These are phyloP conservation scores for Agrypnus murinus DNA, from an alignment of 2,888 invertebrate species.

Conservation along the genomic window DNA sequence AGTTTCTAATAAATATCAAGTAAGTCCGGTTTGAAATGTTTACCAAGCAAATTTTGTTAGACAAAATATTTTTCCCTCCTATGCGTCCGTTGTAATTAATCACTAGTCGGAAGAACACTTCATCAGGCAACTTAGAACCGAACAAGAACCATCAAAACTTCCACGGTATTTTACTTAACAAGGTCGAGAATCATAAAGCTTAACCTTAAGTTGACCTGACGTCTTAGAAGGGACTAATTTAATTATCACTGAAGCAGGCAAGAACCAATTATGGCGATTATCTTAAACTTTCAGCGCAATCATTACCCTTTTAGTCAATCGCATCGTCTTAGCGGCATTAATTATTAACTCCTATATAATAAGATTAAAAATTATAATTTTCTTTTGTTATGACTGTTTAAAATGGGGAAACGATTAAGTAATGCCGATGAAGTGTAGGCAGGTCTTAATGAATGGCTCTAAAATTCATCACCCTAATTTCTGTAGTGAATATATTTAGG, in stretches of 20 bases:
- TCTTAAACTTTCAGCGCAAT: constrained; percentile 33
- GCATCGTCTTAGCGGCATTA: constrained; percentile 19
- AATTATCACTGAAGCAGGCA: constrained; percentile 36
- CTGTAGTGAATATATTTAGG: not conserved
- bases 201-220: constrained; percentile 42
- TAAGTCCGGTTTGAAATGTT: not conserved
- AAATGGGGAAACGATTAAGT: not conserved
- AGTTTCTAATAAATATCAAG: not conserved
- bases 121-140: constrained; percentile 9
- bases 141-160: constrained; percentile 24
- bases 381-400: constrained; percentile 22
- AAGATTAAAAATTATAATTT: constrained; percentile 19
- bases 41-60: not conserved
- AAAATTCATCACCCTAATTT: not conserved
- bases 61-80: not conserved
- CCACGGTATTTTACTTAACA: constrained; percentile 39
- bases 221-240: constrained; percentile 43
- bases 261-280: constrained; percentile 40
- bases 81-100: constrained; percentile 12
- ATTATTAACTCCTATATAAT: constrained; percentile 28
- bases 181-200: constrained; percentile 38
- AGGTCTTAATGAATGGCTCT: not conserved
- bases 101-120: constrained; percentile 23
- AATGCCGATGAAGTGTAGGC: not conserved
- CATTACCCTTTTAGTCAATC: constrained; percentile 36